These are phyloP conservation scores for Ochropleura plecta DNA, from an alignment of 2,888 invertebrate genomes.

Conservation along the genomic window DNA sequence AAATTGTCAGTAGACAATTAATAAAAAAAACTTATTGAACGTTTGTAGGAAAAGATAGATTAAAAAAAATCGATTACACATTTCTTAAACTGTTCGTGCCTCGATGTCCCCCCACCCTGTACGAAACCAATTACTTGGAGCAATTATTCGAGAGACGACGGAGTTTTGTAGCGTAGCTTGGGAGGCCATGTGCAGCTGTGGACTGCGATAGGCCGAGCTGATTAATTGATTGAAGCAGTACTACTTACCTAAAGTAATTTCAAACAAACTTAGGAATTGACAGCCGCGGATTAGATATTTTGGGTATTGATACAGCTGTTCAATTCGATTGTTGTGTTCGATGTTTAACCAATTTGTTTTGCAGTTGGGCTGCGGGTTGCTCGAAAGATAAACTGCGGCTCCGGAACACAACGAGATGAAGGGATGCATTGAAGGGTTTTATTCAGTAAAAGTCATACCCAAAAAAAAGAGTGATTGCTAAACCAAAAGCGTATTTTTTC, in stretches of 20 bases:
- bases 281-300: neutral
- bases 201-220: neutral
- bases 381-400: no score
- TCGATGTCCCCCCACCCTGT: no score
- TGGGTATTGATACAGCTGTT: neutral
- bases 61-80: no score
- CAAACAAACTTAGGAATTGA: neutral
- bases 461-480: conserved; percentile 29
- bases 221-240: neutral
- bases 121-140: no score
- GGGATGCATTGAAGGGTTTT: no score
- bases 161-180: neutral
- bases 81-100: no score
- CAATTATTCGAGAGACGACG: neutral
- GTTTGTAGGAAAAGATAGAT: no score
- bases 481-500: neutral
- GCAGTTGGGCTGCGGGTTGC: neutral
- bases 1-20: no score
- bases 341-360: conserved; percentile 22
- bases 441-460: no score
- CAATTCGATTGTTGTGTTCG: neutral
- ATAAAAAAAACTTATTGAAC: no score
- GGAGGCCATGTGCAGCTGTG: neutral
- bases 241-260: neutral
- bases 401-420: no score